Percentiles rank a stretch among this genome's conserved stretches.
These are phyloP conservation scores for Hafferia zeledoni DNA, from an alignment of 2,797 vertebrate species.

Conservation along the genomic window DNA sequence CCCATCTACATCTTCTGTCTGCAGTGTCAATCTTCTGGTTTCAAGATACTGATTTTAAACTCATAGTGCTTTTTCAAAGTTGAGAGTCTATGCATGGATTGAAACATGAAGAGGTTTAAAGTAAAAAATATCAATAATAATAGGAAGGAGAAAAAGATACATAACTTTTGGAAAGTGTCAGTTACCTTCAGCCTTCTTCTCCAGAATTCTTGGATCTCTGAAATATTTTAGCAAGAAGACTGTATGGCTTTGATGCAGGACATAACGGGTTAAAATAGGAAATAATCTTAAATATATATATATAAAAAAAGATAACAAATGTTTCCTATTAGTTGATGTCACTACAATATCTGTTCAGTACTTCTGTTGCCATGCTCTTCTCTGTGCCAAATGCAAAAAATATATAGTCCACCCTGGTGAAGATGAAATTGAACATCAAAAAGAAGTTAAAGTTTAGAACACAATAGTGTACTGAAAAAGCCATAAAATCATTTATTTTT, in stretches of 20 bases:
- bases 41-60: neutral
- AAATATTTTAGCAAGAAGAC: neutral
- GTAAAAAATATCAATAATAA: neutral
- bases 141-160: neutral
- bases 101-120: neutral
- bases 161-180: neutral
- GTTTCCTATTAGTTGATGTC: neutral
- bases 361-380: neutral
- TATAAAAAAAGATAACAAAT: neutral
- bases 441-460: conserved; percentile 16
- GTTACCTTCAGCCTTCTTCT: neutral
- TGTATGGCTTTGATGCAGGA: neutral
- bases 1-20: neutral
- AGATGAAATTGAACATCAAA: neutral
- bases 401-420: neutral
- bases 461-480: neutral
- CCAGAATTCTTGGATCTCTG: neutral
- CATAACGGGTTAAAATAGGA: neutral
- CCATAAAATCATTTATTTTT: neutral
- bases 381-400: neutral
- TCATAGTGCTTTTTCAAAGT: neutral
- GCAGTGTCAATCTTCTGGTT: neutral
- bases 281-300: neutral
- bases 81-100: neutral
- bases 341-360: neutral